A percentile compares a stretch with the other conserved stretches of the same genome.
Conservation (phyloP, 2,797 vertebrate genomes). For the Sebastes trivittatus region DNA sequence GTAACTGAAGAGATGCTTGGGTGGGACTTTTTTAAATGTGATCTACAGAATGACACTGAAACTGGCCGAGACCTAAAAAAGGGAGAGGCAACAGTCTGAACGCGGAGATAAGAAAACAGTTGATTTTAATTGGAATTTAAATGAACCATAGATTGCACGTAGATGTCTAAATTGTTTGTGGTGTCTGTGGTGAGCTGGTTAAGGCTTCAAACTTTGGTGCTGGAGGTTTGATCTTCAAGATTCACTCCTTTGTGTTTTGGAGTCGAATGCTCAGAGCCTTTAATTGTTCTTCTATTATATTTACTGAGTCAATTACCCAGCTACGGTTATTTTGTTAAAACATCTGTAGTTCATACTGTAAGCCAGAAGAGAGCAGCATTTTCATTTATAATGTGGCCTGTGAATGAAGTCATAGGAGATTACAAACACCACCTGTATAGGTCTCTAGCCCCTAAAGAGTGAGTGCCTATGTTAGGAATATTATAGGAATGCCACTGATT, state of each 20-base stretch:
- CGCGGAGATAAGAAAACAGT: background rate
- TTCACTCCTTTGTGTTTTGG: background rate
- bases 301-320: background rate
- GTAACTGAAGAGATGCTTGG: background rate
- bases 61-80: background rate
- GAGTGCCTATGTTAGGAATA: background rate
- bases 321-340: background rate
- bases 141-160: background rate
- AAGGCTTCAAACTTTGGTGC: background rate
- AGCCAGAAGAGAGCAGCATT: conserved; percentile 35
- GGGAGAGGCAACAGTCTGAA: background rate
- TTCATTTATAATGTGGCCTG: background rate
- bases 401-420: background rate
- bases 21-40: background rate
- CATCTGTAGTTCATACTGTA: background rate
- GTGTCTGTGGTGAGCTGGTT: background rate
- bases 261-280: background rate
- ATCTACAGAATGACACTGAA: background rate
- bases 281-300: background rate
- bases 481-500: background rate
- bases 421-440: background rate
- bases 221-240: background rate
- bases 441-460: background rate
- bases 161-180: no score
- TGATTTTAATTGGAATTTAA: background rate